phyloP scores from a whole-genome alignment of 1,140 invertebrate species.

The Holcopasites calliopsidis region DNA sequence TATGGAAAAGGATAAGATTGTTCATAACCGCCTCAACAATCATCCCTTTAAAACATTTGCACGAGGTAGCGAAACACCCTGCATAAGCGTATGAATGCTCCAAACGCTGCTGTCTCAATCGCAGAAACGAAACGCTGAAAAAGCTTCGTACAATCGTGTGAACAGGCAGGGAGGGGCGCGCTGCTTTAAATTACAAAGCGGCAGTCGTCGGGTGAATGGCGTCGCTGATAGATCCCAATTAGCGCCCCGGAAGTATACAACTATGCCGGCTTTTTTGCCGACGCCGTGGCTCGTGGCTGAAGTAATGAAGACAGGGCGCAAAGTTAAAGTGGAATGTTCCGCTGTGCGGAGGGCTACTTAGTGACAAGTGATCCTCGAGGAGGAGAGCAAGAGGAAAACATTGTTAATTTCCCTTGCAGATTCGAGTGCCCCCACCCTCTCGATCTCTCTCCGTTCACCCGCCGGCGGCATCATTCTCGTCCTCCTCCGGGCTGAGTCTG shows the following conservation, averaged over 20 bases:
- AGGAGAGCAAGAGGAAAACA: slow-evolving; percentile 66
- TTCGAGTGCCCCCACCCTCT: slow-evolving; percentile 59
- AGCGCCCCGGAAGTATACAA: slow-evolving; percentile 30
- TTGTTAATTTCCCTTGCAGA: slow-evolving; percentile 72
- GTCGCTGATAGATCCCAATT: slow-evolving; percentile 32
- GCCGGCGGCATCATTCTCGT: slow-evolving; percentile 6
- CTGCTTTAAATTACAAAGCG: slow-evolving; percentile 33
- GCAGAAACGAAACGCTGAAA: neutral
- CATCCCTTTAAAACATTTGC: too few species aligned
- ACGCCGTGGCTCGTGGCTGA: neutral
- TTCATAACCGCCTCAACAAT: too few species aligned
- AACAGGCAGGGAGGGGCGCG: neutral
- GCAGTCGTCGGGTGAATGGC: slow-evolving; percentile 20
- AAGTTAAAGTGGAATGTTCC: slow-evolving; percentile 63
- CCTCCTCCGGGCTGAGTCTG: neutral
- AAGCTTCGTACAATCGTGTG: neutral
- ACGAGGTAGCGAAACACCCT: too few species aligned
- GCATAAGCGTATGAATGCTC: too few species aligned
- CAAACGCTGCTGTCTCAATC: too few species aligned
- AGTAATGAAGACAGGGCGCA: slow-evolving; percentile 50
- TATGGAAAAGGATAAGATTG: too few species aligned
- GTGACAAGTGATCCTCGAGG: slow-evolving; percentile 64
- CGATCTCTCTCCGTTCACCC: neutral
- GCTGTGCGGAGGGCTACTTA: slow-evolving; percentile 56
- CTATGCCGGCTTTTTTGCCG: slow-evolving; percentile 4